Evolutionary conservation across 2,888 invertebrate genomes (phyloP).

Genomic region (Synanthedon myopaeformis): DNA sequence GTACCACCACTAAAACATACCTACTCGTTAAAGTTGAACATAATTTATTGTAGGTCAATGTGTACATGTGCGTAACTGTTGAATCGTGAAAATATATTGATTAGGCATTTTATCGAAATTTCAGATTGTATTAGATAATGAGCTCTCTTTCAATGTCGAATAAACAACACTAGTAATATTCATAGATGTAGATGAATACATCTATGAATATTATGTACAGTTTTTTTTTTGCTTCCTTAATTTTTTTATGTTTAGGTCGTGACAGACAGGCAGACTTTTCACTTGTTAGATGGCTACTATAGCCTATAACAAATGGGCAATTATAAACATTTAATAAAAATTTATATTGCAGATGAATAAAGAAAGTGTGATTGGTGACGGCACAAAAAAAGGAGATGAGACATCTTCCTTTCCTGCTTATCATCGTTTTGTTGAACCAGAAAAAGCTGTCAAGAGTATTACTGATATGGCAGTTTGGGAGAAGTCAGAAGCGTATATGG

Average conservation of each 20-base stretch:
- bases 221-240: too few species aligned
- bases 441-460: conserved; percentile 73
- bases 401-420: conserved; percentile 53
- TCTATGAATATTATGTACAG: too few species aligned
- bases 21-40: not conserved
- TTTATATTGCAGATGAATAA: conserved; percentile 39
- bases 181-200: too few species aligned
- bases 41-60: conserved; percentile 6
- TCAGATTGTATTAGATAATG: too few species aligned
- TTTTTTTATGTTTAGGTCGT: too few species aligned
- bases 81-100: not conserved
- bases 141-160: too few species aligned
- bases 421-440: conserved; percentile 75
- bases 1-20: not conserved
- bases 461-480: conserved; percentile 85
- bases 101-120: not conserved
- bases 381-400: conserved; percentile 17
- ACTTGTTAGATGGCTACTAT: too few species aligned
- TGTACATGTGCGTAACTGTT: not conserved
- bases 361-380: conserved; percentile 46
- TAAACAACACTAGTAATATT: too few species aligned
- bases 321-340: not conserved
- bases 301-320: not conserved
- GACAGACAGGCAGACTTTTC: too few species aligned
- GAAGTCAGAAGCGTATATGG: conserved; percentile 87